phyloP scores from a whole-genome alignment of 2,113 vertebrate species.

The Brachyhypopomus occidentalis region DNA sequence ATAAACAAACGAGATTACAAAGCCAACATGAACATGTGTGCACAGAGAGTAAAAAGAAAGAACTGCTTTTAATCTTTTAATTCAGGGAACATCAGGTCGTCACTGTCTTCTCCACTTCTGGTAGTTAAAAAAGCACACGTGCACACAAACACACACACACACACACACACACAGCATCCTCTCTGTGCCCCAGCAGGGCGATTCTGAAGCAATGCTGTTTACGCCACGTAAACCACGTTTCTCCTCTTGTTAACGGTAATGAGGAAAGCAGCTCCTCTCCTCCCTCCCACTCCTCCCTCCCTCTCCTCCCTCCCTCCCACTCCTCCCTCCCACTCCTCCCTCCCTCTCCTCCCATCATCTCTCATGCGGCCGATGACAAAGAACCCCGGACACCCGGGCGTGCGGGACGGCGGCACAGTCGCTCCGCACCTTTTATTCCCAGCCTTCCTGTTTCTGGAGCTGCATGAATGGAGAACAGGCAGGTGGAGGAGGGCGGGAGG shows the following conservation, averaged over 20 bases:
- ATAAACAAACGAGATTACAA: too few species aligned
- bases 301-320: not conserved
- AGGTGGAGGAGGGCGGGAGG: too few species aligned
- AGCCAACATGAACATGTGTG: too few species aligned
- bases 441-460: not conserved
- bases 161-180: not conserved
- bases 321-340: not conserved
- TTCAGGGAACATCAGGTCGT: too few species aligned
- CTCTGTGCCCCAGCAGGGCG: not conserved
- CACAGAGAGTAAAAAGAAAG: too few species aligned
- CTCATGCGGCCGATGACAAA: not conserved
- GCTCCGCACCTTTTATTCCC: not conserved
- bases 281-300: not conserved
- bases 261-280: conserved; percentile 22
- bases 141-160: conserved; percentile 1
- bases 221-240: conserved; percentile 17
- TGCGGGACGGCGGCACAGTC: not conserved
- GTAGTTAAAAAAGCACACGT: too few species aligned
- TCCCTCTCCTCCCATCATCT: not conserved
- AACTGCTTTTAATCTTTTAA: too few species aligned
- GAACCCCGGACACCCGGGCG: conserved; percentile 43
- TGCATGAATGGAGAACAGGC: not conserved
- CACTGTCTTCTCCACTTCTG: too few species aligned
- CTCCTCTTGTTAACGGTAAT: conserved; percentile 38
- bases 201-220: conserved; percentile 5